A percentile compares a stretch with the other conserved stretches of the same genome.
Conservation (phyloP, 1,140 invertebrate genomes). For the Rhopalosiphum maidis region DNA sequence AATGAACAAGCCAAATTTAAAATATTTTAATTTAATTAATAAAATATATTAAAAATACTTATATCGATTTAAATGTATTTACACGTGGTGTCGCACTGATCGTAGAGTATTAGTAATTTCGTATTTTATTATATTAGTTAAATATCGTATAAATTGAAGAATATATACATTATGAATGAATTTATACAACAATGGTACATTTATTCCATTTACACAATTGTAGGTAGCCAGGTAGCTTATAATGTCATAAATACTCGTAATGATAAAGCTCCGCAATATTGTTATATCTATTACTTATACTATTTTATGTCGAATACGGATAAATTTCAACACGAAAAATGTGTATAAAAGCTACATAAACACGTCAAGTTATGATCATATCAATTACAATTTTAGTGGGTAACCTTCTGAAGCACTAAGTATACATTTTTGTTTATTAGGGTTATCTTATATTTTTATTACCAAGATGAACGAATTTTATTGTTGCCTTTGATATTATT, state of each 20-base stretch:
- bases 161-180: background rate
- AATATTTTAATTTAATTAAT: background rate
- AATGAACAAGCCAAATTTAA: background rate
- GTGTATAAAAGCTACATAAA: background rate
- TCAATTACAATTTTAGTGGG: background rate
- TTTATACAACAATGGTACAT: background rate
- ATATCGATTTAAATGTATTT: background rate
- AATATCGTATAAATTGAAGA: background rate
- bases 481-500: background rate
- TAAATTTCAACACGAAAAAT: background rate
- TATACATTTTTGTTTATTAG: background rate
- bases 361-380: background rate
- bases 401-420: background rate
- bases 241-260: background rate
- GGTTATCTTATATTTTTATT: background rate
- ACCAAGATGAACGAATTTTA: constrained; percentile 12
- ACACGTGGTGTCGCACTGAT: background rate
- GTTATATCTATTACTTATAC: background rate
- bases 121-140: too few relatives aligned
- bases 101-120: background rate
- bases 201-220: background rate
- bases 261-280: background rate
- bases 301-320: background rate
- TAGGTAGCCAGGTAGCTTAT: background rate
- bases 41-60: background rate